Conservation (phyloP, 2,888 invertebrate species). For the Eupithecia tripunctaria region DNA sequence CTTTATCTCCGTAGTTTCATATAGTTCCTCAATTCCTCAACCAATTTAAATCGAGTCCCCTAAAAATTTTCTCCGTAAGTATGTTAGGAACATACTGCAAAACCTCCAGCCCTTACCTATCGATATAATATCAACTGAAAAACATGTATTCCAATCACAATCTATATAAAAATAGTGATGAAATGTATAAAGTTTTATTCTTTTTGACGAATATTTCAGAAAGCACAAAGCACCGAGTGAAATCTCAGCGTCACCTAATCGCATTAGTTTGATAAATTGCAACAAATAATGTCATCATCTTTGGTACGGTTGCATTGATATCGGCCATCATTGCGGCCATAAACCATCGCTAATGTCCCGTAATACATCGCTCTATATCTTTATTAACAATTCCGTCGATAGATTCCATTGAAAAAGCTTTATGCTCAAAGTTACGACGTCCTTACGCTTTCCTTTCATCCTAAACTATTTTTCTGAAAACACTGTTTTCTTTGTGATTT, state of each 20-base stretch:
- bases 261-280: constrained; percentile 64
- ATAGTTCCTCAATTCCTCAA: background rate
- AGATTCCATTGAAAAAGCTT: constrained; percentile 81
- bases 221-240: constrained; percentile 10
- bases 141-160: background rate
- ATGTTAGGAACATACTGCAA: background rate
- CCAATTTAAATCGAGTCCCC: background rate
- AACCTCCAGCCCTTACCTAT: background rate
- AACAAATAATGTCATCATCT: constrained; percentile 51
- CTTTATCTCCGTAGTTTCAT: background rate
- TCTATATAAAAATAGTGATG: background rate
- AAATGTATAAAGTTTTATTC: background rate
- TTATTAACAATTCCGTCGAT: constrained; percentile 81
- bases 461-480: constrained; percentile 82
- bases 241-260: constrained; percentile 27
- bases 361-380: constrained; percentile 82
- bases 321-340: constrained; percentile 68
- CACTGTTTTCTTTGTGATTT: constrained; percentile 82
- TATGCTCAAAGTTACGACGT: constrained; percentile 78
- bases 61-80: background rate
- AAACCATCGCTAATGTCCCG: constrained; percentile 79
- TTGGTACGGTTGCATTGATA: constrained; percentile 71
- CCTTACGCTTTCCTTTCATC: constrained; percentile 80
- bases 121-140: too few species aligned
- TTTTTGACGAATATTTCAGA: background rate